Base-by-base conservation (phyloP, 2,113 vertebrate species). In the Thymallus thymallus region DNA sequence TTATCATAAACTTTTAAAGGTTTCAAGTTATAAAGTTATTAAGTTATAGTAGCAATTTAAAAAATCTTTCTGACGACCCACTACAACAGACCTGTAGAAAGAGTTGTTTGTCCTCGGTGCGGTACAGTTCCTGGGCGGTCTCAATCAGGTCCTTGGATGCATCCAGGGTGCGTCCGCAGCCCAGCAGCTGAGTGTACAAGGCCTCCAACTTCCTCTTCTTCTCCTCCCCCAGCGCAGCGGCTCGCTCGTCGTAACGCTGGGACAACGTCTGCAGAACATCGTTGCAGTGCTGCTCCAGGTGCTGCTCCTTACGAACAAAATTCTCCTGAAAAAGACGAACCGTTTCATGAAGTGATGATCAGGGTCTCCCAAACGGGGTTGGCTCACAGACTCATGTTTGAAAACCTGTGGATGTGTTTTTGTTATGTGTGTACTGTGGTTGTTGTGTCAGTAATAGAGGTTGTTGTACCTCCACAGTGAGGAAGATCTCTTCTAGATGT, bases 401-500 rank as follows among this genome's bases (percentile, higher is more conserved):
- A 41, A 10, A 41, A 41, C 35, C 35, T 0, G 0, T 41, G 9
- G 35, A 10, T 41, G 9, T 41, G 35, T 41, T 9, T 41, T 41
- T 41, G 35, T 10, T 41, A 10, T 41, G 35, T 41, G 35, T 41
- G 35, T 41, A 2, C 35, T 41, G 9, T 41, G 9, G 35, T 41
- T 13, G 48, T 18, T 0, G 16, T 18, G 4, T 26, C 26, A 61
- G 14, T 30, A 18, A 14, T 7, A 10, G 20, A 7, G 20, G 30
- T 30, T 13, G 23, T 13, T 6, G 91, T 87, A 99, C 97, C 94
- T 99, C 97, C 48, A 99, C 95, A 0, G 97, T 97, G 74, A 98
- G 96, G 87, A 97, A 99, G 72, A 99, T 98, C 86, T 99, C 97
- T 76, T 98, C 97, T 89, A 99, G 86, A 70, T 98, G 96, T 76